Evolutionary conservation across 2,113 vertebrate species (phyloP), one percentile per base, ranked within the genome.

Genomic region (Callithrix jacchus): DNA sequence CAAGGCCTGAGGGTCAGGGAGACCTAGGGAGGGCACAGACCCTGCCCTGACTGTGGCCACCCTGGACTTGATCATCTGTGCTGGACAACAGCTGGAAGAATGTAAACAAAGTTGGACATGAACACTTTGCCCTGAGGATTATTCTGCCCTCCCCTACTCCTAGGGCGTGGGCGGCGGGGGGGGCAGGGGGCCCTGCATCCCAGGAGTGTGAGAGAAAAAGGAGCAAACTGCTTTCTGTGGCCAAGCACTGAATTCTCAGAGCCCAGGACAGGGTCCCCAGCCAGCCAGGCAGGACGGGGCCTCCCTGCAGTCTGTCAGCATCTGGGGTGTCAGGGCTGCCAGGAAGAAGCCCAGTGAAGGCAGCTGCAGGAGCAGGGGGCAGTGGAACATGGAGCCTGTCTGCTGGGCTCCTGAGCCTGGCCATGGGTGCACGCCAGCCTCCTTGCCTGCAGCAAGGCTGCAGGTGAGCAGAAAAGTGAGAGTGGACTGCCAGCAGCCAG

Each of bases 101-200:
- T 7, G 5, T 58, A 30, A 58, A 37, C 52, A 0, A 37, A 18
- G 25, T 8, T 4, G 3, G n/a, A 37, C 2, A 7, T 8, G 6
- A 58, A 40, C 1, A 25, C 35, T 6, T 40, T 14, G 23, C n/a
- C 30, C 45, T 42, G n/a, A 1, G 25, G 16, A 25, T 37, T 4
- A 0, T 18, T 7, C 8, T 4, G 23, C 45, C 16, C 74, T 49
- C 16, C 27, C 27, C 74, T 35, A 18, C 23, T 25, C 54, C 54
- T 1, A 30, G 6, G 25, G 14, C 80, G 23, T 82, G n/a, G n/a
- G n/a, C n/a, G n/a, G n/a, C 80, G 14, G n/a, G 7, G 3, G 10
- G 35, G 49, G 23, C 42, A 3, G 49, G 13, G 49, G 49, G 49
- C 8, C 47, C 13, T 81, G 56, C 14, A 27, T 30, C 35, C 54